Conservation (phyloP, 2,113 vertebrate species). For the Ranitomeya variabilis region DNA sequence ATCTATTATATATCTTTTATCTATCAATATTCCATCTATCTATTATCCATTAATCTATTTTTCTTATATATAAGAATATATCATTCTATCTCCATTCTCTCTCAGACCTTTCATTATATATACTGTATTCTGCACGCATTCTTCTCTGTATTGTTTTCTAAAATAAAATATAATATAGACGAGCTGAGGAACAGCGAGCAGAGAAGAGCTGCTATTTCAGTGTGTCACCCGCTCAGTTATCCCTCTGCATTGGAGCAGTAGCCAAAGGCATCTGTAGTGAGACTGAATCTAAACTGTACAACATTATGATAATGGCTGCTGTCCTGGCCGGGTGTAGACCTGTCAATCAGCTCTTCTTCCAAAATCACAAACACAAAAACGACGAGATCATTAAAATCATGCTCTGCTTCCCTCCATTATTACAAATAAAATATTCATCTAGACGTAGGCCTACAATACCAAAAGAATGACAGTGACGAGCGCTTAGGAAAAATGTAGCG, state of each 20-base stretch:
- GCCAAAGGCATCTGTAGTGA: conserved; percentile 10
- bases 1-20: no score
- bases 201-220: conserved; percentile 31
- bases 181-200: background rate
- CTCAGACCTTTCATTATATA: background rate
- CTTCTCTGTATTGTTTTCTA: background rate
- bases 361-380: conserved; percentile 1
- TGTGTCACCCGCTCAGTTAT: conserved; percentile 21
- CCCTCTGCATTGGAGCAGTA: conserved; percentile 4
- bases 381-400: conserved; percentile 24
- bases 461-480: conserved; percentile 11
- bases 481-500: conserved; percentile 5
- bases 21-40: background rate
- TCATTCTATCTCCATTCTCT: background rate
- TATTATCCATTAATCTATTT: background rate
- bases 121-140: background rate
- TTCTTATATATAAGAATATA: background rate
- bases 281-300: conserved; percentile 19
- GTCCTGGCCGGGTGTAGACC: conserved; percentile 8
- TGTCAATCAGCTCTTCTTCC: conserved; percentile 35
- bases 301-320: conserved; percentile 46
- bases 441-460: background rate
- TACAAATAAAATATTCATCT: conserved; percentile 7
- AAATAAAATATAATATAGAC: conserved; percentile 8
- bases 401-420: background rate